Evolutionary conservation across 2,888 invertebrate species (phyloP).

Genomic region (Colletes collaris): DNA sequence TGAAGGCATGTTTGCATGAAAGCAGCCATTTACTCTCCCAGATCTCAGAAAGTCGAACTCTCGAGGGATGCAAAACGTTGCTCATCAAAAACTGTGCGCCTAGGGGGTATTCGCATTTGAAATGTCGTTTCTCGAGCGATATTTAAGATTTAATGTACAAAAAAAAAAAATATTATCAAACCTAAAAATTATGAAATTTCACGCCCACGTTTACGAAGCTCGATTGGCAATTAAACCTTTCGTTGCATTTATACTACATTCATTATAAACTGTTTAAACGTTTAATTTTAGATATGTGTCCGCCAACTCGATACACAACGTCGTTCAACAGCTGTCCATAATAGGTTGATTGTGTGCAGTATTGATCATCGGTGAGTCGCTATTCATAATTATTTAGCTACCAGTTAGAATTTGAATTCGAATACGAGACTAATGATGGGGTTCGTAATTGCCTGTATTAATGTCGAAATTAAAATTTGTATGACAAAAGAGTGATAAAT

Average conservation of each 20-base stretch:
- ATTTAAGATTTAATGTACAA: too few species aligned
- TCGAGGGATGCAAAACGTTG: background rate
- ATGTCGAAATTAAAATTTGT: constrained; percentile 13
- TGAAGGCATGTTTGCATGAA: constrained; percentile 44
- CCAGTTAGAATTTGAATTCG: too few species aligned
- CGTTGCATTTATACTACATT: too few species aligned
- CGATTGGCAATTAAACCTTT: too few species aligned
- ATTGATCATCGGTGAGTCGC: too few species aligned
- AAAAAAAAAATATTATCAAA: too few species aligned
- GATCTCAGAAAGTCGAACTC: constrained; percentile 22
- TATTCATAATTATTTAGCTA: too few species aligned
- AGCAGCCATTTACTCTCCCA: constrained; percentile 38
- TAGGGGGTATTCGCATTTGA: too few species aligned
- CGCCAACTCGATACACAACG: background rate
- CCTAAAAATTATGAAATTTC: too few species aligned
- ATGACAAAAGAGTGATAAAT: background rate
- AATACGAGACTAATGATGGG: background rate
- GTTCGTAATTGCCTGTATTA: background rate
- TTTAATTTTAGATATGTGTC: constrained; percentile 4
- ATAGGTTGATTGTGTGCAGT: background rate
- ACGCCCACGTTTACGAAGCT: too few species aligned
- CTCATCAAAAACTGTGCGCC: background rate
- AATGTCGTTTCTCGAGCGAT: too few species aligned
- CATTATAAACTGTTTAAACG: too few species aligned
- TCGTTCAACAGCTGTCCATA: background rate